Conservation (phyloP, 2,113 vertebrate species). For the Pachyramphus minor region DNA sequence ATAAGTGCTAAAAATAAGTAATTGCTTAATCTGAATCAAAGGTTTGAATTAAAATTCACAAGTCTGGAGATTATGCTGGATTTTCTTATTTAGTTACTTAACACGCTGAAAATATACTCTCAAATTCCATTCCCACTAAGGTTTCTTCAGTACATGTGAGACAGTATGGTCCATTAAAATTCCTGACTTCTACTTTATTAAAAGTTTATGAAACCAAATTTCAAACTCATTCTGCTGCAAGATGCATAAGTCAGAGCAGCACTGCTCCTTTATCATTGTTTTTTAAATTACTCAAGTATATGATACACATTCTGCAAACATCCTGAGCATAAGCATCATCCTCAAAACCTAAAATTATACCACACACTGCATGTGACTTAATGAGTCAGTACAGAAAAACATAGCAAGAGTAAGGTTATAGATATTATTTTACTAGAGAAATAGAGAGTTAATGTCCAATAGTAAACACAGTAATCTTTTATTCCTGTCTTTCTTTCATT, state of each 20-base stretch:
- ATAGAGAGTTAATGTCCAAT: not conserved
- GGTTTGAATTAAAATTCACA: conserved; percentile 10
- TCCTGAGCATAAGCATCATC: not conserved
- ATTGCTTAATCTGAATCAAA: conserved; percentile 10
- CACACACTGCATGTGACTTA: not conserved
- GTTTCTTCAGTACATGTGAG: not conserved
- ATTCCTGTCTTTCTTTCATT: not conserved
- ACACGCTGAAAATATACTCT: not conserved
- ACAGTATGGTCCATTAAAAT: not conserved
- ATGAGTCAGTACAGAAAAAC: not conserved
- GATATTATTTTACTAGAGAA: not conserved
- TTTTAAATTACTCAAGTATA: not conserved
- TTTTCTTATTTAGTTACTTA: not conserved
- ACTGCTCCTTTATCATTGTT: conserved; percentile 18
- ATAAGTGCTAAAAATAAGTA: not conserved
- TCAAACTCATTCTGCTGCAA: conserved; percentile 4
- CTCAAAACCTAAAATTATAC: not conserved
- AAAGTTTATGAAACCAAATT: conserved; percentile 8
- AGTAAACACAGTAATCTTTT: not conserved
- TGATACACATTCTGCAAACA: not conserved
- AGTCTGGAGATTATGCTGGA: not conserved
- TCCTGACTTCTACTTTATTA: conserved; percentile 30
- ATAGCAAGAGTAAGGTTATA: not conserved
- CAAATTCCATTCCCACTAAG: not conserved
- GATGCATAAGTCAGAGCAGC: not conserved